phyloP scores from a whole-genome alignment of 2,113 vertebrate genomes.

The Corvus cornix region DNA sequence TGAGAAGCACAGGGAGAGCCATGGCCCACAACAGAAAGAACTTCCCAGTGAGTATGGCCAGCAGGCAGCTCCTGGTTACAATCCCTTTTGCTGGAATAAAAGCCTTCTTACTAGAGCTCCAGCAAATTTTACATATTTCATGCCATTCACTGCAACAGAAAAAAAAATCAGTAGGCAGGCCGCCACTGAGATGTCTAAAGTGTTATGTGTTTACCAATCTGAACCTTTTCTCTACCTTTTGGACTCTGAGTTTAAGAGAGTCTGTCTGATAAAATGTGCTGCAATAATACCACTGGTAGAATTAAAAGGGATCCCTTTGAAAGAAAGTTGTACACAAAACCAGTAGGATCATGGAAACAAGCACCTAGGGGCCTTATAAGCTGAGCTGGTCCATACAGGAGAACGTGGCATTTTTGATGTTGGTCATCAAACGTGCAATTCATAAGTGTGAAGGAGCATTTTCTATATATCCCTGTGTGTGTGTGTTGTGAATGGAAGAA shows the following conservation, averaged over 20 bases:
- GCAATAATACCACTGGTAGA: background rate
- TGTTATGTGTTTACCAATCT: background rate
- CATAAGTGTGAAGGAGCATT: background rate
- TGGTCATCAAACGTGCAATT: background rate
- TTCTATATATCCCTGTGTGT: background rate
- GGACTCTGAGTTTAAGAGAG: background rate
- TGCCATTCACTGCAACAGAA: background rate
- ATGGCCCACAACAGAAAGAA: conserved; percentile 5
- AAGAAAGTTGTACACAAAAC: background rate
- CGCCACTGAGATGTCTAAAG: background rate
- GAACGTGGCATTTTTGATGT: background rate
- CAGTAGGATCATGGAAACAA: background rate
- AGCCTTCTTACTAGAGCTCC: conserved; percentile 29
- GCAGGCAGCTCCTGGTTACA: conserved; percentile 58
- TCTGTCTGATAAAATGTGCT: background rate
- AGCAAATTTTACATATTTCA: conserved; percentile 64
- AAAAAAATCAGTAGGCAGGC: background rate
- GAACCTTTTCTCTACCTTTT: background rate
- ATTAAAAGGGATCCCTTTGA: background rate
- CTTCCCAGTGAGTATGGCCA: background rate
- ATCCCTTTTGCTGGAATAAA: conserved; percentile 59
- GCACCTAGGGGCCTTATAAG: background rate
- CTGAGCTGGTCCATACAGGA: background rate
- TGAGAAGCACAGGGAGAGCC: background rate
- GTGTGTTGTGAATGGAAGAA: background rate